phyloP scores from a whole-genome alignment of 1,140 invertebrate genomes.

The Hetaerina americana region DNA sequence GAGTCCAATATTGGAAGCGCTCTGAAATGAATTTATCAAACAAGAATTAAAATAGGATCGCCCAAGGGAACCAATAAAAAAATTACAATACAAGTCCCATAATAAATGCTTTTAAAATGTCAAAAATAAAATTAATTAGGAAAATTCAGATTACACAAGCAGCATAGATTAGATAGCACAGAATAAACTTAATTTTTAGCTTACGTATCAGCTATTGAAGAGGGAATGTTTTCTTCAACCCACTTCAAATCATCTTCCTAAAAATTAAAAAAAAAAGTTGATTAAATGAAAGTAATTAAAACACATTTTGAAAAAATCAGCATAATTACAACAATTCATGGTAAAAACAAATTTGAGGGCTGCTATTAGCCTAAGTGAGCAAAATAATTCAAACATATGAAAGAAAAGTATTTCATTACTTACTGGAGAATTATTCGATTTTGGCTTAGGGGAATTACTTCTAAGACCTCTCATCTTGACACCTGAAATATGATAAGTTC shows the following conservation, averaged over 20 bases:
- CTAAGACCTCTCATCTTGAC: conserved; percentile 51
- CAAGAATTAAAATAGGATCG: conserved; percentile 4
- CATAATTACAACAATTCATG: too few relatives aligned
- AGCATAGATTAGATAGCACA: conserved; percentile 6
- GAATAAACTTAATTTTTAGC: conserved; percentile 16
- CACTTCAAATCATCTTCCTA: conserved; percentile 76
- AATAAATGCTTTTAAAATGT: not conserved
- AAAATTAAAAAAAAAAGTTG: too few relatives aligned
- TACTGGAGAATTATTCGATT: conserved; percentile 19
- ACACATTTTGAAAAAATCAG: too few relatives aligned
- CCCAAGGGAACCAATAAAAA: not conserved
- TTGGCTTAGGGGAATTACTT: conserved; percentile 20
- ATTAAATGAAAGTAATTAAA: too few relatives aligned
- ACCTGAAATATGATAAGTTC: conserved; percentile 26
- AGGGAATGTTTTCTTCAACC: conserved; percentile 83
- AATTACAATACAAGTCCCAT: not conserved
- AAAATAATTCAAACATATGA: conserved; percentile 7
- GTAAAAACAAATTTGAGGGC: too few relatives aligned
- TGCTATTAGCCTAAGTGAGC: too few relatives aligned
- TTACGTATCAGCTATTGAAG: conserved; percentile 53
- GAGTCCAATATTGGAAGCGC: conserved; percentile 73
- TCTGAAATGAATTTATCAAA: conserved; percentile 26
- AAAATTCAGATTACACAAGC: conserved; percentile 5
- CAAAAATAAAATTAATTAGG: conserved; percentile 5
- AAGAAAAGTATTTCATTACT: conserved; percentile 11